Evolutionary conservation across 2,113 vertebrate genomes (phyloP), one percentile per base, ranked within the genome.

Genomic region (Raphicerus campestris): DNA sequence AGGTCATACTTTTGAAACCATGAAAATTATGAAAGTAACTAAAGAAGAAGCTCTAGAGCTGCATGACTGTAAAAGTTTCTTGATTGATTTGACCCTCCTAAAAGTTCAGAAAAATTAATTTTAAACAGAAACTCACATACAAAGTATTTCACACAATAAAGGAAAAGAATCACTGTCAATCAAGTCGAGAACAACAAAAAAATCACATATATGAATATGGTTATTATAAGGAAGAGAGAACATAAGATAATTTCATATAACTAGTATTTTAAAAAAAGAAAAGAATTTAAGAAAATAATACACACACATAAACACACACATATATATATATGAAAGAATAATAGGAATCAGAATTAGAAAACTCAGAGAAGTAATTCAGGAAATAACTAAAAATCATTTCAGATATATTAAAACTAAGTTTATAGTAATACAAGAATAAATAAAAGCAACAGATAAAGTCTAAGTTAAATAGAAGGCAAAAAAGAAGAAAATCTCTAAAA

Each of bases 401-500:
- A n/a, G n/a, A n/a, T n/a, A n/a, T n/a, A n/a, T n/a, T n/a, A n/a
- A n/a, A n/a, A n/a, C n/a, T n/a, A n/a, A n/a, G n/a, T n/a, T n/a
- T n/a, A n/a, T n/a, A n/a, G n/a, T n/a, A n/a, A n/a, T n/a, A n/a
- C n/a, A n/a, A n/a, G 24, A 91, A 26, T 87, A 84, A 87, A 93
- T 10, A 92, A 86, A 92, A 56, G 32, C 32, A 86, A 56, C 10
- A 94, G n/a, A 90, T 87, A 35, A 94, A 83, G 2, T 53, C 26
- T 85, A 49, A 55, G 22, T 61, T 60, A 94, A 94, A 73, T 26
- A 55, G 30, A 90, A 84, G 13, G 24, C 11, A 85, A 61, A 94
- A 89, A 61, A 32, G 20, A 92, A 95, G 20, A 94, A 63, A 95
- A 58, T 3, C 11, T 82, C 32, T 53, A 84, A 95, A 96, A 89